Evolutionary conservation across 2,113 vertebrate genomes (phyloP).

Genomic region (Lipophrys pholis): DNA sequence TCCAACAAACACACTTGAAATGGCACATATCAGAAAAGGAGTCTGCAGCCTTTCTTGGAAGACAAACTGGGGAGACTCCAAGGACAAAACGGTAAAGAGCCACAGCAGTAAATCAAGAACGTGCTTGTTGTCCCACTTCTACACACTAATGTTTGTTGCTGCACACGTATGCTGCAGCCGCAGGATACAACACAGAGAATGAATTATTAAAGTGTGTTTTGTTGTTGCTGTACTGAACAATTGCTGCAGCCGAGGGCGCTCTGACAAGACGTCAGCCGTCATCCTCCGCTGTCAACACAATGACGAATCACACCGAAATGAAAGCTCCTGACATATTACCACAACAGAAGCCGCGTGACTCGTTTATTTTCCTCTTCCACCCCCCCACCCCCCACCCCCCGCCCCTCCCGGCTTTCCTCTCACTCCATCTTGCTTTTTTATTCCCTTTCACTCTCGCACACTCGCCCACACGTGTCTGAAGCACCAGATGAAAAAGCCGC

Average conservation of each 20-base stretch:
- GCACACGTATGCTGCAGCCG: neutral
- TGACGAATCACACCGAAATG: neutral
- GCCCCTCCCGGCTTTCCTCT: neutral
- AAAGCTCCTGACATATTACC: neutral
- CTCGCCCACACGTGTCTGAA: neutral
- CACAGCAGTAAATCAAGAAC: too few species aligned
- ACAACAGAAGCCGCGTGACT: neutral
- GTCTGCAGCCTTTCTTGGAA: too few species aligned
- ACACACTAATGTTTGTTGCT: too few species aligned
- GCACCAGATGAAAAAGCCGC: slow-evolving; percentile 3
- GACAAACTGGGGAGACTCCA: too few species aligned
- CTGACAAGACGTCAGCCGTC: neutral
- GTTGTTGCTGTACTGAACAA: neutral
- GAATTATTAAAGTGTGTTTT: neutral
- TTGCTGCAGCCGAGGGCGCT: neutral
- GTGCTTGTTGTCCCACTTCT: neutral
- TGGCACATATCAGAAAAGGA: too few species aligned
- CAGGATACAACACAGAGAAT: neutral
- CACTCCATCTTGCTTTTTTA: neutral
- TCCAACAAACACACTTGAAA: too few species aligned
- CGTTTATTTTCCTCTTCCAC: too few species aligned
- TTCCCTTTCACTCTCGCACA: slow-evolving; percentile 3
- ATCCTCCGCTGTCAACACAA: slow-evolving; percentile 9
- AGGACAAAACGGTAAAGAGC: too few species aligned
- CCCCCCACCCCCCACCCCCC: neutral